These are phyloP conservation scores for Ceraclea dissimilis DNA, from an alignment of 2,888 invertebrate genomes.

Conservation along the genomic window DNA sequence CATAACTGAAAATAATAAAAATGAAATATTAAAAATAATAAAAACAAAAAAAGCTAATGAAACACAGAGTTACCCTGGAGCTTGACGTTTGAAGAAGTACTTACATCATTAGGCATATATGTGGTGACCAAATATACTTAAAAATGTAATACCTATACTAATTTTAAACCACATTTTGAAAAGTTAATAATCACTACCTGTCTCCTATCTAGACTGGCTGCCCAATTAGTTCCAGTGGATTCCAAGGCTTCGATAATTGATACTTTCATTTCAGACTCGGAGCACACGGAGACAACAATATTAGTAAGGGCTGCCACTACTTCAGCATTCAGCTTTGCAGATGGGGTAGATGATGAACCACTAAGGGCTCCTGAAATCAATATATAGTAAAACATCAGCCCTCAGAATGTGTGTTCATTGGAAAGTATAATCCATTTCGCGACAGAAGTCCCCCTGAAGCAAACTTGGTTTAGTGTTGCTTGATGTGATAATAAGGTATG, in stretches of 20 bases:
- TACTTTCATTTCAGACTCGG: conserved; percentile 54
- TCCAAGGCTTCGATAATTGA: conserved; percentile 58
- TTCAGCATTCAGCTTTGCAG: conserved; percentile 46
- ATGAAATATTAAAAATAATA: conserved; percentile 4
- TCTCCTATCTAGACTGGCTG: conserved; percentile 64
- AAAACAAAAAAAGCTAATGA: too few species aligned
- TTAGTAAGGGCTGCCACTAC: conserved; percentile 57
- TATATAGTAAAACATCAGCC: not conserved
- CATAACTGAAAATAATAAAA: conserved; percentile 55
- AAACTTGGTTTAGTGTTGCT: too few species aligned
- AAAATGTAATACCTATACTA: too few species aligned
- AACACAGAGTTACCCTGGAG: too few species aligned
- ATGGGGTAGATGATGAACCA: conserved; percentile 31
- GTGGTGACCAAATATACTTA: too few species aligned
- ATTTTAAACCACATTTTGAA: not conserved
- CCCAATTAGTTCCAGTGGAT: conserved; percentile 55
- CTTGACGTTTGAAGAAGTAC: too few species aligned
- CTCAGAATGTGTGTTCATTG: not conserved
- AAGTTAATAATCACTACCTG: conserved; percentile 44
- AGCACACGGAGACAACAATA: conserved; percentile 55
- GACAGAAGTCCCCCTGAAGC: too few species aligned
- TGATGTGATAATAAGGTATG: too few species aligned
- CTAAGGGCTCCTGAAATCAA: conserved; percentile 15
- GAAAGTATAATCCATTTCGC: too few species aligned
- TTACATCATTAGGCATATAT: too few species aligned